phyloP scores from a whole-genome alignment of 1,140 invertebrate species.

The Leptopilina clavipes region DNA sequence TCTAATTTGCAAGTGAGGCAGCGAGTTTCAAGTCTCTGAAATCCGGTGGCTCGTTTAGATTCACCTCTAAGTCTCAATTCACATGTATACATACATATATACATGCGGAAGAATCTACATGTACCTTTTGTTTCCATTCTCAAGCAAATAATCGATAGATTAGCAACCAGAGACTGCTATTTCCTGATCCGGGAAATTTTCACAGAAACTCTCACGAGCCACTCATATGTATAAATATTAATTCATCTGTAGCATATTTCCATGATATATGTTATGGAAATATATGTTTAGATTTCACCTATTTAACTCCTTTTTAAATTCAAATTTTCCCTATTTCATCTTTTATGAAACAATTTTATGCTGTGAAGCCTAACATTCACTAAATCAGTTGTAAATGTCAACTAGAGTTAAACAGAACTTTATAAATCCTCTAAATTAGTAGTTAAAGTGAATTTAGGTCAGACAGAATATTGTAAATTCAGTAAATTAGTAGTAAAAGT shows the following conservation, averaged over 20 bases:
- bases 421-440: no score
- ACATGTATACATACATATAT: background rate
- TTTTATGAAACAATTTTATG: no score
- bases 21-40: constrained; percentile 9
- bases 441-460: no score
- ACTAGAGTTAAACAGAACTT: no score
- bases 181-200: constrained; percentile 8
- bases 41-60: constrained; percentile 15
- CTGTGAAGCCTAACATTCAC: no score
- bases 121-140: constrained; percentile 12
- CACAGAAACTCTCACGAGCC: background rate
- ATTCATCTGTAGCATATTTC: constrained; percentile 8
- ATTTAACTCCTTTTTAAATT: no score
- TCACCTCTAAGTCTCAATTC: constrained; percentile 8
- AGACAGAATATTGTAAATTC: no score
- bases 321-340: no score
- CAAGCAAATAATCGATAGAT: background rate
- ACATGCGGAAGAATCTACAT: background rate
- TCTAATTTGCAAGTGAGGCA: constrained; percentile 12
- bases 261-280: no score
- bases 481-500: no score
- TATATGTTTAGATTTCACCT: no score
- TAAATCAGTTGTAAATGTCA: no score
- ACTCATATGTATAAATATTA: background rate
- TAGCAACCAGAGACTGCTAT: background rate